Evolutionary conservation across 2,888 invertebrate species (phyloP).

Genomic region (Apamea epomidion): DNA sequence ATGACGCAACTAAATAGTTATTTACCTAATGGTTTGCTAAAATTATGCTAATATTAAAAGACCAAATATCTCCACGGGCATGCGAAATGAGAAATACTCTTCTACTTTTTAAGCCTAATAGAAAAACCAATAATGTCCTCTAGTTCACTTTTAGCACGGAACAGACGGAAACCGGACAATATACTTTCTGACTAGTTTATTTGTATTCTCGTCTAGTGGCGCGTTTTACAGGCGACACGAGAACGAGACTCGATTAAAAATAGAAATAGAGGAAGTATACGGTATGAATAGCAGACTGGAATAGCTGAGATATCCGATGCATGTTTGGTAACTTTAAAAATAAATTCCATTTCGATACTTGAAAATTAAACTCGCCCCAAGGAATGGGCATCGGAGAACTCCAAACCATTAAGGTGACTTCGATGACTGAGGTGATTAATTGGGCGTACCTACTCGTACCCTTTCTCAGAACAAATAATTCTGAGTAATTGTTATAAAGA

Average conservation of each 20-base stretch:
- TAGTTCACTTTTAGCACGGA: constrained; percentile 32
- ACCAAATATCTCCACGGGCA: not conserved
- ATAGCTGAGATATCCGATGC: constrained; percentile 79
- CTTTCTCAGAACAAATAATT: not conserved
- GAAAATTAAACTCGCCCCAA: constrained; percentile 37
- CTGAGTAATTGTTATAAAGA: not conserved
- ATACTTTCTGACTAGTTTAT: constrained; percentile 70
- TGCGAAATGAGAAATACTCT: constrained; percentile 8
- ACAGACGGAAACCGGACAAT: constrained; percentile 58
- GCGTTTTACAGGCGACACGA: constrained; percentile 78
- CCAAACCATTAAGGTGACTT: constrained; percentile 5
- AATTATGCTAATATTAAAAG: not conserved
- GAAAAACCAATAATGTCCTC: constrained; percentile 24
- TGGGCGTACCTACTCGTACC: not conserved
- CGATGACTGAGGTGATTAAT: not conserved
- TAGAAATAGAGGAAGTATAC: constrained; percentile 82
- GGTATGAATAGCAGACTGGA: constrained; percentile 82
- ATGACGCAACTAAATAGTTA: not conserved
- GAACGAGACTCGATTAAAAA: constrained; percentile 79
- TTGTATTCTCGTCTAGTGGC: constrained; percentile 77
- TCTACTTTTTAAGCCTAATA: not conserved
- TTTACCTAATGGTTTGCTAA: not conserved
- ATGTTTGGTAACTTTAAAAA: constrained; percentile 70
- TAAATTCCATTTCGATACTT: constrained; percentile 62
- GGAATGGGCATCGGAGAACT: constrained; percentile 4